Conservation (phyloP, 2,888 invertebrate species). For the Ophion ventricosus region DNA sequence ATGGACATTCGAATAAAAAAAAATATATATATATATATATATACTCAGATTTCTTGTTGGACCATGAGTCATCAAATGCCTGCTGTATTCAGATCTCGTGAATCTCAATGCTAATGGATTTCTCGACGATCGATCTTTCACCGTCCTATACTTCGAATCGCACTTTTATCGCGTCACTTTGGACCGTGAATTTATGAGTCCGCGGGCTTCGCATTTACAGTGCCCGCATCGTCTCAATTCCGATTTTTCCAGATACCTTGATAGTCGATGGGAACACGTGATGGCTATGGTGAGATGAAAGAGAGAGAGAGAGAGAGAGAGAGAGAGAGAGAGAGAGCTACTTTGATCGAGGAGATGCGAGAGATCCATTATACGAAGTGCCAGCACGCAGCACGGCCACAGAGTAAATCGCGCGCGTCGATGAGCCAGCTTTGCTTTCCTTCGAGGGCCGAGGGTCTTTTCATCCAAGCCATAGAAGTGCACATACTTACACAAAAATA, state of each 20-base stretch:
- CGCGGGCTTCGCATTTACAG: slow-evolving; percentile 11
- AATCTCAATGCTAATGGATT: slow-evolving; percentile 32
- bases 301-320: no score
- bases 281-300: background rate
- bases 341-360: slow-evolving; percentile 45
- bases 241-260: slow-evolving; percentile 1
- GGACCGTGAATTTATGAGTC: slow-evolving; percentile 19
- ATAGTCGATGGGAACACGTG: slow-evolving; percentile 6
- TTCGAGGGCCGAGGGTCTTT: slow-evolving; percentile 57
- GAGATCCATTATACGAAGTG: slow-evolving; percentile 75
- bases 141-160: slow-evolving; percentile 1
- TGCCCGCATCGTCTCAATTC: slow-evolving; percentile 8
- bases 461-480: slow-evolving; percentile 69
- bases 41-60: background rate
- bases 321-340: slow-evolving; percentile 11
- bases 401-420: slow-evolving; percentile 71
- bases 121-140: slow-evolving; percentile 33
- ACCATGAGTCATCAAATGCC: background rate
- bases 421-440: slow-evolving; percentile 35
- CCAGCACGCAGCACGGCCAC: slow-evolving; percentile 49
- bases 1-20: background rate
- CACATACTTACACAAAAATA: background rate
- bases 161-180: slow-evolving; percentile 26
- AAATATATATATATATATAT: no score
- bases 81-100: background rate